These are phyloP conservation scores for Diaphora mendica DNA, from an alignment of 2,888 invertebrate species.

Conservation along the genomic window DNA sequence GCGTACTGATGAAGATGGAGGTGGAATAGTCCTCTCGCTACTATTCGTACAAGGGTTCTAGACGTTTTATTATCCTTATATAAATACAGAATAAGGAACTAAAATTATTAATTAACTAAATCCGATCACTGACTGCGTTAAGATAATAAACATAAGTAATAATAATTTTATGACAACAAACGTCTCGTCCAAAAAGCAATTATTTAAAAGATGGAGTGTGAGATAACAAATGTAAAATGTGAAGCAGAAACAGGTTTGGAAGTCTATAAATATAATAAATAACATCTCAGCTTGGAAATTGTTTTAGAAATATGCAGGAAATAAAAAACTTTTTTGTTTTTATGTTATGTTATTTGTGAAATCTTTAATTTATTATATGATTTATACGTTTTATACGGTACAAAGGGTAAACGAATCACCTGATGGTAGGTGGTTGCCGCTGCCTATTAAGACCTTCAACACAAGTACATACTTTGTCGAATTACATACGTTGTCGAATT, in stretches of 20 bases:
- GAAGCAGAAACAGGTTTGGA: neutral
- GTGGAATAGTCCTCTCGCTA: neutral
- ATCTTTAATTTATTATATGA: neutral
- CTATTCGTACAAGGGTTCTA: too few relatives aligned
- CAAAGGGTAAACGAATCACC: too few relatives aligned
- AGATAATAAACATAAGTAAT: neutral
- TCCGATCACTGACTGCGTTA: neutral
- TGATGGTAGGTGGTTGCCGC: too few relatives aligned
- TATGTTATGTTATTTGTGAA: neutral
- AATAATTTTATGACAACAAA: constrained; percentile 1
- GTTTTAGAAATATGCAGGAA: neutral
- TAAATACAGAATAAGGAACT: neutral
- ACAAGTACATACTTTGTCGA: too few relatives aligned
- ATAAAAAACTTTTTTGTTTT: neutral
- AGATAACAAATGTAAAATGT: neutral
- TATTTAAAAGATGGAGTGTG: neutral
- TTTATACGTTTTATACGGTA: neutral
- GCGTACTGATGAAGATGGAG: neutral
- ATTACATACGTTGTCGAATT: too few relatives aligned
- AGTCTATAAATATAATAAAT: neutral
- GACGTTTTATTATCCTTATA: too few relatives aligned
- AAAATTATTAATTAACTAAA: neutral
- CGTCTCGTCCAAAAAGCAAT: neutral
- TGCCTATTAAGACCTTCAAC: too few relatives aligned
- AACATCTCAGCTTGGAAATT: neutral